Base-by-base conservation (phyloP, 23 tunicate species). In the Ciona savignyi region DNA sequence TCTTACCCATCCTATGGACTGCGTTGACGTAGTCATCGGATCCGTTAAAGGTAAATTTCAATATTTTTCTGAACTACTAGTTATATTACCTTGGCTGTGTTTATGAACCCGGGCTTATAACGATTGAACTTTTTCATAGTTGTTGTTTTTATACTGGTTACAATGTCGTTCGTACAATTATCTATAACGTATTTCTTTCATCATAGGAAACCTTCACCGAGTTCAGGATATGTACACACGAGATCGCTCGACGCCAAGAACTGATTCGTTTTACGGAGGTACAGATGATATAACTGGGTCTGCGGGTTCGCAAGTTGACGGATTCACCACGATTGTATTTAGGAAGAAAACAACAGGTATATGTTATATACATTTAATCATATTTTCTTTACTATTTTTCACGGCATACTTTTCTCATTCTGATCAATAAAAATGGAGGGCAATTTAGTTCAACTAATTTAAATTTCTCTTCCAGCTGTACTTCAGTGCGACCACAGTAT, bases 141-240 rank as follows among this genome's bases (percentile, higher is more conserved):
- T n/a, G n/a, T n/a, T n/a, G n/a, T n/a, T n/a, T n/a, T n/a, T n/a
- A n/a, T n/a, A n/a, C n/a, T n/a, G n/a, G n/a, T n/a, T n/a, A n/a
- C n/a, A n/a, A n/a, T n/a, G n/a, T n/a, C n/a, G n/a, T n/a, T n/a
- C n/a, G n/a, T n/a, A n/a, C n/a, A n/a, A n/a, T n/a, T n/a, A n/a
- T n/a, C n/a, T n/a, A n/a, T n/a, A n/a, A 23, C 29, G 29, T 23
- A n/a, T 24, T 66, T 19, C n/a, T n/a, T n/a, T 1, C 1, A 26
- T 29, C 6, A 25, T n/a, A 71, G 95, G 83, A 6, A 28, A 71
- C 35, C 72, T 74, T 0, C 80, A 82, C 66, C 83, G 96, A 11
- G 81, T 88, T 1, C 79, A 83, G 49, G 96, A 88, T 67, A 81
- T 77, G 79, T 88, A 88, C 80, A 88, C 96, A 27, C 34, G 87